phyloP scores from a whole-genome alignment of 2,888 invertebrate species.

The Lithophane socia region DNA sequence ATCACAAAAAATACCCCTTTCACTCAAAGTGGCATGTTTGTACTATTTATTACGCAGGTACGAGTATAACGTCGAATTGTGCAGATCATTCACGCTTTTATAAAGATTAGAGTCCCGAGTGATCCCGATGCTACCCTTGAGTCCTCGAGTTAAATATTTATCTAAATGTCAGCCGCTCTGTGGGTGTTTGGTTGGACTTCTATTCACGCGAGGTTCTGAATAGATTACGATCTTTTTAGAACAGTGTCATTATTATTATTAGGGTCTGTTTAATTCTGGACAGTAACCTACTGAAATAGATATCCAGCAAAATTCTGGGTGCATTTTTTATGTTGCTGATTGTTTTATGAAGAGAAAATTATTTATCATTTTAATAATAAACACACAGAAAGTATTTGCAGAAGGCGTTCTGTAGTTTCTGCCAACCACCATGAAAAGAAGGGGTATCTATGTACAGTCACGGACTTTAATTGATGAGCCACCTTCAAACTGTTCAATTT shows the following conservation, averaged over 20 bases:
- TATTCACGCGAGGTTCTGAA: conserved; percentile 10
- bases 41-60: conserved; percentile 58
- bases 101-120: conserved; percentile 44
- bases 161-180: conserved; percentile 25
- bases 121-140: conserved; percentile 26
- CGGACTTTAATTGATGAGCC: no score
- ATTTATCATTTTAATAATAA: no score
- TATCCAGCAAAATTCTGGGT: background rate
- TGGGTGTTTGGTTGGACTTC: conserved; percentile 16
- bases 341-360: no score
- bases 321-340: background rate
- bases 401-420: no score
- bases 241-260: background rate
- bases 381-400: no score
- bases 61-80: conserved; percentile 34
- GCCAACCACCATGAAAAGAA: background rate
- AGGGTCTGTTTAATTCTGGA: background rate
- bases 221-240: conserved; percentile 11
- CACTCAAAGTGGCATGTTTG: conserved; percentile 55
- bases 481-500: no score
- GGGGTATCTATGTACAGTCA: background rate
- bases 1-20: conserved; percentile 62
- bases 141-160: conserved; percentile 46
- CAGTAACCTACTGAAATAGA: background rate
- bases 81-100: conserved; percentile 58